These are phyloP conservation scores for Agelaius tricolor DNA, from an alignment of 2,113 vertebrate species.

Conservation along the genomic window DNA sequence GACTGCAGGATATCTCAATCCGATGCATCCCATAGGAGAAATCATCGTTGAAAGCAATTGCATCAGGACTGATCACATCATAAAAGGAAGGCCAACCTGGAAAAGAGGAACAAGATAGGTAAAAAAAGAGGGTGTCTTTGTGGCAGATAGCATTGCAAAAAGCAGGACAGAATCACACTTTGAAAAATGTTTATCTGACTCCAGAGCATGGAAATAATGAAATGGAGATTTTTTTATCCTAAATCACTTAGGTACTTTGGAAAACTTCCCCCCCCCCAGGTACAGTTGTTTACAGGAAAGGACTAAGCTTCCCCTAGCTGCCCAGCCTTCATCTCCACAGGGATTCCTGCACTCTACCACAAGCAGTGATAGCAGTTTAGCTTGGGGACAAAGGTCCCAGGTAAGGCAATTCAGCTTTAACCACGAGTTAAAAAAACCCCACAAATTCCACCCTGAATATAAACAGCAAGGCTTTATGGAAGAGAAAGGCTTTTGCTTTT, in stretches of 20 bases:
- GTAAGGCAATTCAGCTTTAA: not conserved
- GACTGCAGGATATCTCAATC: conserved; percentile 90
- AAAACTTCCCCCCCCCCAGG: not conserved
- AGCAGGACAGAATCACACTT: not conserved
- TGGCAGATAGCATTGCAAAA: not conserved
- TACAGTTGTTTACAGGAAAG: not conserved
- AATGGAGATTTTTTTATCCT: not conserved
- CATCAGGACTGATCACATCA: conserved; percentile 85
- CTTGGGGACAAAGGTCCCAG: not conserved
- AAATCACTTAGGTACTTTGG: not conserved
- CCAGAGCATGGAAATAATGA: not conserved
- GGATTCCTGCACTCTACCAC: not conserved
- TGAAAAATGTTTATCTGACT: not conserved
- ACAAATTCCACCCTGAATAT: not conserved
- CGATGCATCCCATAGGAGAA: conserved; percentile 94
- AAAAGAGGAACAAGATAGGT: not conserved
- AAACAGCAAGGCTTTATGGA: not conserved
- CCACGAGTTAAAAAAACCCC: rapidly evolving
- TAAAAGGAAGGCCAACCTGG: conserved; percentile 98
- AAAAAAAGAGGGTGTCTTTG: not conserved
- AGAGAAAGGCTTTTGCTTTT: not conserved
- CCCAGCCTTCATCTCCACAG: not conserved
- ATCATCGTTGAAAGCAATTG: conserved; percentile 81
- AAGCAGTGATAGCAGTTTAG: not conserved
- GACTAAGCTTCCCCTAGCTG: not conserved